phyloP scores from a whole-genome alignment of 2,113 vertebrate genomes.

The Hyperoodon ampullatus region DNA sequence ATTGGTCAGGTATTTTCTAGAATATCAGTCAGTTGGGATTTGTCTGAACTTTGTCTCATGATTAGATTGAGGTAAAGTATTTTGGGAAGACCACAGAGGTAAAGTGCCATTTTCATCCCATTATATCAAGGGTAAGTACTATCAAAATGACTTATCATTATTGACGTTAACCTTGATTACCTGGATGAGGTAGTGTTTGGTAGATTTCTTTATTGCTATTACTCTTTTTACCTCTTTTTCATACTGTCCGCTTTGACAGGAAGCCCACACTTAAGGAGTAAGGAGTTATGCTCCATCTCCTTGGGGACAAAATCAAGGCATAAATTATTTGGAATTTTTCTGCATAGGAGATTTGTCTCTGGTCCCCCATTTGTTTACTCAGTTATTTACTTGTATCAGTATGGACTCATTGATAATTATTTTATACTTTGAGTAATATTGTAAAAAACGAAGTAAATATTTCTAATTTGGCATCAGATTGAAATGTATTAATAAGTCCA shows the following conservation, averaged over 20 bases:
- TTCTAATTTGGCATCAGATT: constrained; percentile 7
- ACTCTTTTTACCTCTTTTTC: neutral
- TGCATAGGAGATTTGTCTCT: neutral
- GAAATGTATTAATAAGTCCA: neutral
- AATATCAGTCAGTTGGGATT: neutral
- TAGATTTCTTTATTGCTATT: neutral
- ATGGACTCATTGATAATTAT: neutral
- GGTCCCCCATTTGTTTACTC: neutral
- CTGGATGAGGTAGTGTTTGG: neutral
- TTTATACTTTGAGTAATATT: neutral
- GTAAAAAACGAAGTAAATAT: neutral
- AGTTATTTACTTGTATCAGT: neutral
- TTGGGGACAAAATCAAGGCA: neutral
- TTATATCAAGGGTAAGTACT: neutral
- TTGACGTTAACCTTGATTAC: neutral
- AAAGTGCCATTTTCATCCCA: neutral
- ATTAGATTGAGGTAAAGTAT: neutral
- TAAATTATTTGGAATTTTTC: neutral
- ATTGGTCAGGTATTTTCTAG: neutral
- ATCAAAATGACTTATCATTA: neutral
- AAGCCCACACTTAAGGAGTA: neutral
- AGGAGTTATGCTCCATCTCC: neutral
- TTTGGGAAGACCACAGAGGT: neutral
- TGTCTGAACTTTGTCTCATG: neutral
- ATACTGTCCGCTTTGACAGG: neutral